Evolutionary conservation across 2,888 invertebrate genomes (phyloP).

Genomic region (Scaptomyza polygonia): DNA sequence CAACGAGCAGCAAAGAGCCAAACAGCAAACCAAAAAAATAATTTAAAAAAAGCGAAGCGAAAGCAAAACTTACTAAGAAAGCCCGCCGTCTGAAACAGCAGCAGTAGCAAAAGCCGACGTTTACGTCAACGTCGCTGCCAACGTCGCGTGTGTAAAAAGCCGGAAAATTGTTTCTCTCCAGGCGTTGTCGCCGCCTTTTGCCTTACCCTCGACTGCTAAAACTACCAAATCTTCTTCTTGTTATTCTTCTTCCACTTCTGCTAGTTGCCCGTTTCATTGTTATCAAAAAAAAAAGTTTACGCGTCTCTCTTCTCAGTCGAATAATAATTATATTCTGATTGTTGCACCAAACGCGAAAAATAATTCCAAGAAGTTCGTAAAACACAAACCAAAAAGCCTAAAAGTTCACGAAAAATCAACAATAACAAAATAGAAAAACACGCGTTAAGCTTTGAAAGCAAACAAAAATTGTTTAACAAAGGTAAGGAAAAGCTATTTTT

Average conservation of each 20-base stretch:
- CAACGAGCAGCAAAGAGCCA: constrained; percentile 31
- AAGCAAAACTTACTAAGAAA: constrained; percentile 65
- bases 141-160: constrained; percentile 55
- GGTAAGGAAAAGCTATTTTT: constrained; percentile 19
- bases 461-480: constrained; percentile 21
- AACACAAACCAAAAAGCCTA: constrained; percentile 29
- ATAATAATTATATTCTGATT: constrained; percentile 41
- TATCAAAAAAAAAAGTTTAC: constrained; percentile 21
- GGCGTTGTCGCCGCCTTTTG: constrained; percentile 32
- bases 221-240: not conserved
- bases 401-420: constrained; percentile 20
- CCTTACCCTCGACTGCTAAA: not conserved
- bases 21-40: constrained; percentile 40
- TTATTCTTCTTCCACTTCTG: constrained; percentile 24
- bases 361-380: constrained; percentile 28
- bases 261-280: constrained; percentile 35
- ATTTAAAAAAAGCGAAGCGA: constrained; percentile 18
- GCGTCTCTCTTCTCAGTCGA: constrained; percentile 57
- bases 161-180: constrained; percentile 60
- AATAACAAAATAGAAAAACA: too few relatives aligned
- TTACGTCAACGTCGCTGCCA: constrained; percentile 13
- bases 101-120: constrained; percentile 33
- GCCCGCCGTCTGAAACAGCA: constrained; percentile 53
- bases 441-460: not conserved
- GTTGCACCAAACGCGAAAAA: constrained; percentile 44